A percentile compares a stretch with the other conserved stretches of the same genome.
These are phyloP conservation scores for Rhinichthys klamathensis DNA, from an alignment of 2,113 vertebrate species.

Conservation along the genomic window DNA sequence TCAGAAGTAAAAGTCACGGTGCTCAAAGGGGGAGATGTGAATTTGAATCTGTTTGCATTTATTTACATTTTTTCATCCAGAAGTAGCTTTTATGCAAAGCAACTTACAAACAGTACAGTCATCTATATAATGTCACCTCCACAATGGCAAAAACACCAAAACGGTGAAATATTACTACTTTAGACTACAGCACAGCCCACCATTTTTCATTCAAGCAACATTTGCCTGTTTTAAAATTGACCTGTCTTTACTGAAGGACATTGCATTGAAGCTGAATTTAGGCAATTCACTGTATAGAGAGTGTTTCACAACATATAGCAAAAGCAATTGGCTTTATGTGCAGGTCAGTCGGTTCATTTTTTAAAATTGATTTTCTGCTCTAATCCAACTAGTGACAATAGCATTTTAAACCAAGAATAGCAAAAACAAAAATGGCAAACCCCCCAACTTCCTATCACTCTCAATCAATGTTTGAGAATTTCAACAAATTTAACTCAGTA, in stretches of 20 bases:
- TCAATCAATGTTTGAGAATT: constrained; percentile 20
- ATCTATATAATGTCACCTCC: neutral
- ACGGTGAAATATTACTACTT: neutral
- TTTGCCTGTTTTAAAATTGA: neutral
- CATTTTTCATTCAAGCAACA: constrained; percentile 3
- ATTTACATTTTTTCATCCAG: neutral
- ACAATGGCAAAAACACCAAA: neutral
- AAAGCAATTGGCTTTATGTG: neutral
- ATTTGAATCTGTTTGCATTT: neutral
- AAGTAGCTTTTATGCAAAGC: neutral
- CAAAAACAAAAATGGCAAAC: neutral
- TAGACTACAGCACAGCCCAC: neutral
- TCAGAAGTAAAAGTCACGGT: neutral
- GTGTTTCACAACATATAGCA: neutral
- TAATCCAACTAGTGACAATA: neutral
- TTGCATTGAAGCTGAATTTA: neutral
- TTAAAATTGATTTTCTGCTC: constrained; percentile 2
- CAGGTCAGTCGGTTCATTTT: neutral
- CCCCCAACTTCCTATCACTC: neutral
- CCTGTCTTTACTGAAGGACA: neutral
- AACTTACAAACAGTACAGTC: neutral
- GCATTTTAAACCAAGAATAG: neutral
- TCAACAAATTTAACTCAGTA: neutral
- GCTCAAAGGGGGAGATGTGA: neutral
- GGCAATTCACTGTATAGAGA: neutral